phyloP scores from a whole-genome alignment of 2,113 vertebrate species.

The Synchiropus splendidus region DNA sequence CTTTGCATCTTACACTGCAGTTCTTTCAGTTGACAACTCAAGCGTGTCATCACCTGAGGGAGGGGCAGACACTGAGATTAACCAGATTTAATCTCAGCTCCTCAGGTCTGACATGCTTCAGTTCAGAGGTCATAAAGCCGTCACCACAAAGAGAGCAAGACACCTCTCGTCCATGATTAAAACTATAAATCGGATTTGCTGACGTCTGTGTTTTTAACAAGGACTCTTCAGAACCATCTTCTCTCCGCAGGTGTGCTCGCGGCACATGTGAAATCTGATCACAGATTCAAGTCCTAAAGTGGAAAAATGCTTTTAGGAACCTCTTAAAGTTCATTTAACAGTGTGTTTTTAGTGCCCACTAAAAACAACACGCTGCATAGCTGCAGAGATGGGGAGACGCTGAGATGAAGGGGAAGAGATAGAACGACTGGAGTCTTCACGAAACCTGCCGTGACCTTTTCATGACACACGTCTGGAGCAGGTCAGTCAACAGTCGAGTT shows the following conservation, averaged over 20 bases:
- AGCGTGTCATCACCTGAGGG: no score
- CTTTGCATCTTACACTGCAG: no score
- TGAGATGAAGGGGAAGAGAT: slow-evolving; percentile 11
- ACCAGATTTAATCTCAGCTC: slow-evolving; percentile 20
- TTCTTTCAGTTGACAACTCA: no score
- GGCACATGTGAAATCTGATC: slow-evolving; percentile 62
- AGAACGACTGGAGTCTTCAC: no score
- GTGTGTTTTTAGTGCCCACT: slow-evolving; percentile 67
- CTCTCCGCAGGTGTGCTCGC: slow-evolving; percentile 54
- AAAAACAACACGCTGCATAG: slow-evolving; percentile 56
- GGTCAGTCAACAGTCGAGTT: no score
- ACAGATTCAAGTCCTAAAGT: slow-evolving; percentile 65
- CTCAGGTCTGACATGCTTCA: slow-evolving; percentile 9
- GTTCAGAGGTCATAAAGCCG: slow-evolving; percentile 25
- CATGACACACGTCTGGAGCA: no score
- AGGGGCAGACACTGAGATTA: slow-evolving; percentile 15
- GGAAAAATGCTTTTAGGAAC: slow-evolving; percentile 73
- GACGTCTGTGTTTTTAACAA: slow-evolving; percentile 60
- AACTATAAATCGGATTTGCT: slow-evolving; percentile 65
- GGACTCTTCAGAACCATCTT: slow-evolving; percentile 27
- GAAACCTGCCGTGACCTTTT: no score
- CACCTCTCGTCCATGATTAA: slow-evolving; percentile 52
- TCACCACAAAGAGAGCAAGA: slow-evolving; percentile 33
- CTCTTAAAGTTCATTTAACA: slow-evolving; percentile 70
- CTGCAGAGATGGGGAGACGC: slow-evolving; percentile 32